These are phyloP conservation scores for Anthoscopus minutus DNA, from an alignment of 2,113 vertebrate genomes.

Conservation along the genomic window DNA sequence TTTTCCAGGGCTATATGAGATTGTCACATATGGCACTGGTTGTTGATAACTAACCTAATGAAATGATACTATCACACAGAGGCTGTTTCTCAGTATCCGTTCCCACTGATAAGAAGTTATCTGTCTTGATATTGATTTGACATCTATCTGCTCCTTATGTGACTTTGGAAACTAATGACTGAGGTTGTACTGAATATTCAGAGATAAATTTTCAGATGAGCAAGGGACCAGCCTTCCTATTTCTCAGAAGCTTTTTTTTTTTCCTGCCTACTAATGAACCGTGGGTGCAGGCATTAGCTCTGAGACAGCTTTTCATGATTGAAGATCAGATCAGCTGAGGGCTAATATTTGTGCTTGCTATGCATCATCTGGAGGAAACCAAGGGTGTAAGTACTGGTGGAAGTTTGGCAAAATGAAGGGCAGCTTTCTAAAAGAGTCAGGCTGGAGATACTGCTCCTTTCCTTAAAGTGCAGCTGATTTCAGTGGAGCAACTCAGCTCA, in stretches of 20 bases:
- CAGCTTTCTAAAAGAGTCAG: neutral
- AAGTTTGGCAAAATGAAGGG: neutral
- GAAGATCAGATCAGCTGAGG: conserved; percentile 30
- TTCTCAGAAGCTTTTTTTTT: conserved; percentile 23
- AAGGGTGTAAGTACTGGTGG: neutral
- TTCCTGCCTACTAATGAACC: conserved; percentile 35
- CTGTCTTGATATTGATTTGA: conserved; percentile 68
- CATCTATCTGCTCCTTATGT: conserved; percentile 66
- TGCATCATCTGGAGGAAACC: neutral
- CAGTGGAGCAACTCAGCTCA: neutral
- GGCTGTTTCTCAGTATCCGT: conserved; percentile 49
- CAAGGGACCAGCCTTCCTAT: conserved; percentile 39
- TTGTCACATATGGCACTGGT: conserved; percentile 21
- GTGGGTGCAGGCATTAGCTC: conserved; percentile 46
- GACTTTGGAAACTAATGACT: conserved; percentile 63
- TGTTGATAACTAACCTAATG: conserved; percentile 65
- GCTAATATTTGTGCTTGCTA: conserved; percentile 36
- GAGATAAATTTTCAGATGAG: conserved; percentile 62
- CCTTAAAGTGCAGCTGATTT: neutral
- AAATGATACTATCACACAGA: conserved; percentile 60
- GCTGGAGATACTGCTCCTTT: neutral
- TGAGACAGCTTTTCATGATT: conserved; percentile 25
- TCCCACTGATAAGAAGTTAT: conserved; percentile 69
- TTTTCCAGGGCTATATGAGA: conserved; percentile 17
- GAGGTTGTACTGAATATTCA: conserved; percentile 58